Percentiles rank a stretch among this genome's conserved stretches.
Evolutionary conservation across 2,888 invertebrate genomes (phyloP).

Genomic region (Acanthoscelides obtectus): DNA sequence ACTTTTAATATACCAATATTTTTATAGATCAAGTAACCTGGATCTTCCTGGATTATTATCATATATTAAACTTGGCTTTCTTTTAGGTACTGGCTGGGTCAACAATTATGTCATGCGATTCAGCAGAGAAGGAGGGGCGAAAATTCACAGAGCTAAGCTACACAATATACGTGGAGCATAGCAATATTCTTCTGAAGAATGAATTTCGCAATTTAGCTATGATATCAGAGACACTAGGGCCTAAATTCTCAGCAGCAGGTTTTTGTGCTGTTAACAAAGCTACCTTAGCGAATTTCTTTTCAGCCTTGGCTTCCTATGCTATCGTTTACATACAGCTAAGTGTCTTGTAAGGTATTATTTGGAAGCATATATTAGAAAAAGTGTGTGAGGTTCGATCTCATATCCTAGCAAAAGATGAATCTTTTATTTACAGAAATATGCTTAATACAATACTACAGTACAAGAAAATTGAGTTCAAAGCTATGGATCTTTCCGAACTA

Average conservation of each 20-base stretch:
- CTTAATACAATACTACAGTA: too few relatives aligned
- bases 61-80: too few relatives aligned
- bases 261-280: conserved; percentile 7
- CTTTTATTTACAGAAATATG: too few relatives aligned
- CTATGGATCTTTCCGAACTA: too few relatives aligned
- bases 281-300: conserved; percentile 5
- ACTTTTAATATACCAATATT: too few relatives aligned
- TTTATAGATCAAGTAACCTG: too few relatives aligned
- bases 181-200: conserved; percentile 8
- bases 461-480: too few relatives aligned
- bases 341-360: too few relatives aligned
- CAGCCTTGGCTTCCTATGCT: conserved; percentile 6
- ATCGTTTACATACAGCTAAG: conserved; percentile 8
- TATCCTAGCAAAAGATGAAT: too few relatives aligned
- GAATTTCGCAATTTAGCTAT: conserved; percentile 6
- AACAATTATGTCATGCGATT: conserved; percentile 14
- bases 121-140: conserved; percentile 10
- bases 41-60: too few relatives aligned
- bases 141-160: conserved; percentile 12
- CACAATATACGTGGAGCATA: conserved; percentile 5
- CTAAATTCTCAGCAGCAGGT: conserved; percentile 10
- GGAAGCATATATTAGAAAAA: too few relatives aligned
- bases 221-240: background rate
- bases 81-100: conserved; percentile 10
- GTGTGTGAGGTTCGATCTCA: too few relatives aligned